A percentile compares a stretch with the other conserved stretches of the same genome.
Evolutionary conservation across 2,113 vertebrate species (phyloP).

Genomic region (Delphinapterus leucas): DNA sequence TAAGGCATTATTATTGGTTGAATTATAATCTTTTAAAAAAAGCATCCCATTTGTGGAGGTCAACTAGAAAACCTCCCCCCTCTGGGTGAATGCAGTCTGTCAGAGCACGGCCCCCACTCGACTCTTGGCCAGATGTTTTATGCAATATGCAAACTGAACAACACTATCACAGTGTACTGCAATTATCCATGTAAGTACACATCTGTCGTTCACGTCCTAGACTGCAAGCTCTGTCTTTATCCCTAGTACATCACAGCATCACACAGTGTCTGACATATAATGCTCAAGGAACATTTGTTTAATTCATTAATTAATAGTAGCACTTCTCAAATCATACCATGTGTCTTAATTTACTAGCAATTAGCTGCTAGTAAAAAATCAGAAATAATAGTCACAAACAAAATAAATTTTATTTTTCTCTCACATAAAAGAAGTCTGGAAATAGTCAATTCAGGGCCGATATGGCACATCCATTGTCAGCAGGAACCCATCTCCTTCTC

Average conservation of each 20-base stretch:
- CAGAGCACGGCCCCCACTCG: background rate
- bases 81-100: background rate
- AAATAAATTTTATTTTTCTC: background rate
- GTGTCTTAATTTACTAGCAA: slow-evolving; percentile 32
- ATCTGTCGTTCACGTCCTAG: background rate
- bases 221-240: background rate
- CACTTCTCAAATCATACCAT: background rate
- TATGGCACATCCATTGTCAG: background rate
- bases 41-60: background rate
- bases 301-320: background rate
- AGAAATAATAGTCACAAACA: background rate
- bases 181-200: background rate
- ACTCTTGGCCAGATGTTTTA: background rate
- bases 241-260: background rate
- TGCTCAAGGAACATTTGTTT: slow-evolving; percentile 34
- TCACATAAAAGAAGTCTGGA: background rate
- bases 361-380: slow-evolving; percentile 8
- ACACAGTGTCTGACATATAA: background rate
- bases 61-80: background rate
- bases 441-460: background rate
- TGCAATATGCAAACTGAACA: background rate
- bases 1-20: background rate
- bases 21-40: background rate
- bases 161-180: background rate
- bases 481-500: background rate